These are phyloP conservation scores for Yponomeuta sedellus DNA, from an alignment of 2,888 invertebrate species.

Conservation along the genomic window DNA sequence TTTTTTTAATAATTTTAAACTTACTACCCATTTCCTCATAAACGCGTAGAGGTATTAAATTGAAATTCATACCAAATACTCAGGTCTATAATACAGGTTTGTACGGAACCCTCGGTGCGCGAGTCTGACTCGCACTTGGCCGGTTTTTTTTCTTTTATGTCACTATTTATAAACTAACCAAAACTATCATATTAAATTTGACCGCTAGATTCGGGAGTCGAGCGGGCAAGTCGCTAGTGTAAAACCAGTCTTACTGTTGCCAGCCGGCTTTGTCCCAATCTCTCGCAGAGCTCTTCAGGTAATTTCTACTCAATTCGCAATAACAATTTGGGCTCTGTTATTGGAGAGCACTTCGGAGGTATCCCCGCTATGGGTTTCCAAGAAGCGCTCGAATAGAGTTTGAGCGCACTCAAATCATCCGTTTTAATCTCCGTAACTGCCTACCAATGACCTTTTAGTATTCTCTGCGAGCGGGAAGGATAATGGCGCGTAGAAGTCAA, in stretches of 20 bases:
- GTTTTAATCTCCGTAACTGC: background rate
- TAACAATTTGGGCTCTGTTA: conserved; percentile 10
- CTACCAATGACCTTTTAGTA: background rate
- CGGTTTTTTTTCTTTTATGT: too few species aligned
- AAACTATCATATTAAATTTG: too few species aligned
- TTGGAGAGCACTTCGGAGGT: conserved; percentile 8
- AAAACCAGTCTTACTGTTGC: background rate
- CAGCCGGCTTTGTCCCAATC: conserved; percentile 11
- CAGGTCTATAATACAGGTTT: too few species aligned
- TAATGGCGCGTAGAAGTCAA: background rate
- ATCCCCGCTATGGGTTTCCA: background rate
- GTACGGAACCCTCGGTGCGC: too few species aligned
- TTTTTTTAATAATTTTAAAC: too few species aligned
- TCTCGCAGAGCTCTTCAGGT: conserved; percentile 11
- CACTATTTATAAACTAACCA: too few species aligned
- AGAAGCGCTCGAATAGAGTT: background rate
- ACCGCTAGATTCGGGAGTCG: too few species aligned
- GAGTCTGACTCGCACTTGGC: too few species aligned
- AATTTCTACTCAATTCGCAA: conserved; percentile 11
- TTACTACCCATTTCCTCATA: too few species aligned
- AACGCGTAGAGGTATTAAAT: too few species aligned
- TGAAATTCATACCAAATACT: too few species aligned
- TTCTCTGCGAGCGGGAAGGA: background rate
- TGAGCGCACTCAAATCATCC: background rate
- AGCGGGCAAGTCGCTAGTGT: background rate